Conservation (phyloP, 2,797 vertebrate genomes). For the Todus mexicanus region DNA sequence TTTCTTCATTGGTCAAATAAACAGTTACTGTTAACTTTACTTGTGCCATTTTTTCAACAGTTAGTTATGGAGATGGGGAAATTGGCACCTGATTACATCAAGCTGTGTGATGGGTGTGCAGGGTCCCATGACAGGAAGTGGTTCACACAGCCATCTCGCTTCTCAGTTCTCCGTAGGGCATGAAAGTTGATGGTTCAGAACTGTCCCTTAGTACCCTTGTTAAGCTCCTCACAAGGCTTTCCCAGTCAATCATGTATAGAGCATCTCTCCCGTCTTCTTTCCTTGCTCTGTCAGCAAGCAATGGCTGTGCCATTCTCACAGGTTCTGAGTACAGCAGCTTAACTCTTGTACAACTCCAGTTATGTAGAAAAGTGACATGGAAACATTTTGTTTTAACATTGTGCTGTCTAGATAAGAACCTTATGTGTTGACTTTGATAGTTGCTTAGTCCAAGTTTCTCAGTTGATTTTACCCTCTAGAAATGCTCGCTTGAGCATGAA, state of each 20-base stretch:
- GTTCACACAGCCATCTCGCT: neutral
- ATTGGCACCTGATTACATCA: neutral
- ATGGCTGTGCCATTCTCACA: fast-evolving
- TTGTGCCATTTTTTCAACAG: neutral
- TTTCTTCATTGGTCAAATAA: neutral
- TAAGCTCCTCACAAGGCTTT: neutral
- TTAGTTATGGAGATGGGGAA: neutral
- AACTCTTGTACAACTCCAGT: neutral
- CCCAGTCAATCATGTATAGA: fast-evolving
- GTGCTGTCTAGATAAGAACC: neutral
- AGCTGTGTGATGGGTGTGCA: neutral
- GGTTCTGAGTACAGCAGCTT: no score
- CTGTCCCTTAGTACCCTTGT: neutral
- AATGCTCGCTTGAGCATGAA: neutral
- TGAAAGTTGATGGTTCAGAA: neutral
- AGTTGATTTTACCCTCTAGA: neutral
- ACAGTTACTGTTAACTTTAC: neutral
- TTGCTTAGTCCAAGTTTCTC: neutral
- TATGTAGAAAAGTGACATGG: neutral
- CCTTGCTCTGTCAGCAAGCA: neutral
- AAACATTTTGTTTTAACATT: neutral
- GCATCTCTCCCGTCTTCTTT: neutral
- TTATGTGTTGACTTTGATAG: neutral
- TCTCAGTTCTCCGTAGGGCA: neutral
- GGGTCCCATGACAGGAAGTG: fast-evolving